phyloP scores from a whole-genome alignment of 2,113 vertebrate species.

The Dasyprocta punctata region DNA sequence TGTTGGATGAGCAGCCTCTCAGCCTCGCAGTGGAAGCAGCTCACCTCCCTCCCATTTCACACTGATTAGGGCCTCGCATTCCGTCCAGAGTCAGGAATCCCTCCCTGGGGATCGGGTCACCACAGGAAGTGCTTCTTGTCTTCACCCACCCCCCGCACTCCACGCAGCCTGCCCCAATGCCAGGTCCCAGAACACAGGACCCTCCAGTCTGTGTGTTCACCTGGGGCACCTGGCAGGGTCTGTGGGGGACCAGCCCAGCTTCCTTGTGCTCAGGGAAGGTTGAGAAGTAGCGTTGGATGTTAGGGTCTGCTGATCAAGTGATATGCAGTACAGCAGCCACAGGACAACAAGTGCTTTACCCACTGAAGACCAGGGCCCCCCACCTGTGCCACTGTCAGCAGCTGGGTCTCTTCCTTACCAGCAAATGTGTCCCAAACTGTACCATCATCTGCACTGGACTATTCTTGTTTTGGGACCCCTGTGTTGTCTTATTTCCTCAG shows the following conservation, averaged over 20 bases:
- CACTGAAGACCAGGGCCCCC: background rate
- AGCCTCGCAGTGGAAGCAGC: background rate
- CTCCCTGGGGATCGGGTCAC: background rate
- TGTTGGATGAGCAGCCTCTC: background rate
- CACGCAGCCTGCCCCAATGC: background rate
- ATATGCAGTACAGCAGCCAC: background rate
- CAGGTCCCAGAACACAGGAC: background rate
- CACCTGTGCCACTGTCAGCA: background rate
- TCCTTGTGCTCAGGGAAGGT: background rate
- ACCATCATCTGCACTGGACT: background rate
- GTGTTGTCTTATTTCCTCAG: background rate
- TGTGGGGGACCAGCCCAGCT: background rate
- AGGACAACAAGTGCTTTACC: background rate
- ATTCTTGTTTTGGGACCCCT: background rate
- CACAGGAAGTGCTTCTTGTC: background rate
- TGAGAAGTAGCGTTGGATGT: background rate
- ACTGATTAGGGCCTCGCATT: background rate
- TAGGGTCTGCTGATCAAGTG: background rate
- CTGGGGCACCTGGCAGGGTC: rapidly evolving
- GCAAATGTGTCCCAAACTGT: rapidly evolving
- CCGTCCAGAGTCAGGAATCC: background rate
- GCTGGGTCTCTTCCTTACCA: background rate
- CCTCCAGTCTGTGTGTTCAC: background rate
- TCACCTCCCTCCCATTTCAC: background rate
- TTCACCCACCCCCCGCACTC: background rate